Evolutionary conservation across 1,140 invertebrate species (phyloP).

Genomic region (Drosophila lacertosa): DNA sequence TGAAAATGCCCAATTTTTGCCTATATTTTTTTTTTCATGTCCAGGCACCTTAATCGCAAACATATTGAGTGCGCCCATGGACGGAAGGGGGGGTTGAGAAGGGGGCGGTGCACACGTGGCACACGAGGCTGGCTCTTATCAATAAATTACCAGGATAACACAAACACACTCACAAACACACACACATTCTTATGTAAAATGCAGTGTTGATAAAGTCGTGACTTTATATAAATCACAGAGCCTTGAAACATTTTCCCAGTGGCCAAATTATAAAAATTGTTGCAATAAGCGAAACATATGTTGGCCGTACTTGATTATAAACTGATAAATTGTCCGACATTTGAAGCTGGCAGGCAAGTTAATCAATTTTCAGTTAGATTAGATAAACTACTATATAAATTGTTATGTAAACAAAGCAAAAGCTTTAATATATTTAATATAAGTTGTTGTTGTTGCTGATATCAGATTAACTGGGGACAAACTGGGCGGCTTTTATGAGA

Average conservation of each 20-base stretch:
- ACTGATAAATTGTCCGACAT: not conserved
- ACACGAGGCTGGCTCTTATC: constrained; percentile 54
- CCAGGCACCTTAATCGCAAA: constrained; percentile 62
- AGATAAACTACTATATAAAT: constrained; percentile 2
- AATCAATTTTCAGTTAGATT: constrained; percentile 12
- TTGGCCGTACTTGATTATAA: not conserved
- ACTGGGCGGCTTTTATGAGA: too few relatives aligned
- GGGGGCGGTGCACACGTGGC: constrained; percentile 23
- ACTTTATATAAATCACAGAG: constrained; percentile 62
- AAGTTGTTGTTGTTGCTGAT: too few relatives aligned
- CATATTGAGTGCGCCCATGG: constrained; percentile 58
- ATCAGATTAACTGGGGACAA: not conserved
- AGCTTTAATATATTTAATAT: not conserved
- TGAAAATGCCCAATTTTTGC: constrained; percentile 52
- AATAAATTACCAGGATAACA: constrained; percentile 65
- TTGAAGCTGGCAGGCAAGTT: not conserved
- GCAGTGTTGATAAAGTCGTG: constrained; percentile 61
- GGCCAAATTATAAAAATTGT: not conserved
- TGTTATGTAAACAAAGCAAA: not conserved
- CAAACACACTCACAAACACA: constrained; percentile 7
- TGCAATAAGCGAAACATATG: not conserved
- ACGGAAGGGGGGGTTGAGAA: not conserved
- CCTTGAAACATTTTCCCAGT: not conserved
- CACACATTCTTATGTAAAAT: constrained; percentile 74
- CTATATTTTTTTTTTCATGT: constrained; percentile 25